Evolutionary conservation across 2,113 vertebrate genomes (phyloP).

Genomic region (Rhegmatorhina hoffmannsi): DNA sequence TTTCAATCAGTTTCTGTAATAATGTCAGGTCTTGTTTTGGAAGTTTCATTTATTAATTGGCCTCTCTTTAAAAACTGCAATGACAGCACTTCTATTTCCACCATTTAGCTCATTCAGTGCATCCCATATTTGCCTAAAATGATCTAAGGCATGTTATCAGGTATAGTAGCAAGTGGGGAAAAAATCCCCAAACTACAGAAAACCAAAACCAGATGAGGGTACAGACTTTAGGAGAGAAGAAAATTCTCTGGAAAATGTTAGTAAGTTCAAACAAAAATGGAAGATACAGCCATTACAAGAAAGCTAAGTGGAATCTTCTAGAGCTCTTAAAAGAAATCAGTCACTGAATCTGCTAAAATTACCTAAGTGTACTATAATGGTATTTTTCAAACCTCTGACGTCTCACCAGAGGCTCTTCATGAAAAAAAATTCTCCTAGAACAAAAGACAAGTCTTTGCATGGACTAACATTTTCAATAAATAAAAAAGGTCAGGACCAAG

Average conservation of each 20-base stretch:
- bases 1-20: not conserved
- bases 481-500: not conserved
- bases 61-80: not conserved
- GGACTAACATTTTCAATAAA: not conserved
- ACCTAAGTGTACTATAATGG: not conserved
- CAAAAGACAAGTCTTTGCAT: not conserved
- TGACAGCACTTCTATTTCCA: not conserved
- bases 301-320: not conserved
- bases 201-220: not conserved
- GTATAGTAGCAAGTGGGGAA: not conserved
- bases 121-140: not conserved
- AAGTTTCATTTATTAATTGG: not conserved
- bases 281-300: not conserved
- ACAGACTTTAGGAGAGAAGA: not conserved
- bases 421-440: not conserved
- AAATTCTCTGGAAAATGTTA: not conserved
- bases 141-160: not conserved
- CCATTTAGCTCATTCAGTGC: not conserved
- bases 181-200: not conserved
- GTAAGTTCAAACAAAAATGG: not conserved
- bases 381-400: not conserved
- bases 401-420: not conserved
- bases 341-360: not conserved
- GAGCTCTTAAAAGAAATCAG: not conserved
- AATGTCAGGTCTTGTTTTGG: not conserved